Base-by-base conservation (phyloP, 2,797 vertebrate genomes). In the Pipistrellus pygmaeus region DNA sequence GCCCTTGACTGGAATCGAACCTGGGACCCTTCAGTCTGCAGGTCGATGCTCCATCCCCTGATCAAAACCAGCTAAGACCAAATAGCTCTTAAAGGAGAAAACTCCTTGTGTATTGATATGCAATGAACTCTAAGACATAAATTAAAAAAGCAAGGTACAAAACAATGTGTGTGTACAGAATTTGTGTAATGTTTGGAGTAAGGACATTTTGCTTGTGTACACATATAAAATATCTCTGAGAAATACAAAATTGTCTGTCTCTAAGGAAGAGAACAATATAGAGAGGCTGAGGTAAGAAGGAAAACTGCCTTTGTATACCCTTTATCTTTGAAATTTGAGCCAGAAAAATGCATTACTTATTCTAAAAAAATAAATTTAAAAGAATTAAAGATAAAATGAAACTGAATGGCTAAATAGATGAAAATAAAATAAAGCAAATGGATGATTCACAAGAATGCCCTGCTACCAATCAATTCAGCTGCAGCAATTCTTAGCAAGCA, bases 321-420 rank as follows among this genome's bases (percentile, higher is more conserved):
- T 64, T 14, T 88, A 92, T 14, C 25, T 46, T 66, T 85, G 10
- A 89, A 90, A 93, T 95, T 41, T 95, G 32, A 90, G 89, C 20
- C 44, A 32, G 46, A 30, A 87, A 11, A 84, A 66, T 25, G 46
- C 18, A 85, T 78, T 87, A 72, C 55, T 95, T 87, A 80, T 23
- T 91, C 27, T 11, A 62, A 83, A 80, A 95, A 69, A 38, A 38
- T 71, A 76, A 76, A 68, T 41, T 68, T 84, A 21, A 72, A 84
- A 95, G 25, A 57, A 32, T 9, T 72, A 51, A 90, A 69, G 73
- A 82, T 81, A 78, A 89, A 92, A 93, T 35, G n/a, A 87, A 94
- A 82, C 35, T 62, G 32, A 69, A 32, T 32, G 41, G 44, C 25
- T 68, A 81, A n/a, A 27, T 0, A 93, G 60, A 88, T 66, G 55